phyloP scores from a whole-genome alignment of 2,888 invertebrate genomes.

The Apotomis betuletana region DNA sequence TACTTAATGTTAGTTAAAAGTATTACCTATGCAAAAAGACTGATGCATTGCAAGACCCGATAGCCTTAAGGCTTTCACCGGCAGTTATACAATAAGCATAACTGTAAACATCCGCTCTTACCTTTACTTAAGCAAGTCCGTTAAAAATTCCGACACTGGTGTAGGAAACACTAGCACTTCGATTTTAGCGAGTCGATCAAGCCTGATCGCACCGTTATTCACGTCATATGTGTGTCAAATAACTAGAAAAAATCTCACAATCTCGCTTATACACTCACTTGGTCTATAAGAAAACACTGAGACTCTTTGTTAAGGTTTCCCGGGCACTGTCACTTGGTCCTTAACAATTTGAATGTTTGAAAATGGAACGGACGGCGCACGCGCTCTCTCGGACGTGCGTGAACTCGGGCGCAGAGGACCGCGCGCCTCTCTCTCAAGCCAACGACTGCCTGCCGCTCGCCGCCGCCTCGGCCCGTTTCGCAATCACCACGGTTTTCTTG shows the following conservation, averaged over 20 bases:
- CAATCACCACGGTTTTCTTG: constrained; percentile 72
- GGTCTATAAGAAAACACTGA: constrained; percentile 27
- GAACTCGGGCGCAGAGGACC: constrained; percentile 55
- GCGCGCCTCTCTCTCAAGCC: constrained; percentile 70
- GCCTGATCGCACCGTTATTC: constrained; percentile 79
- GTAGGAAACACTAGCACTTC: constrained; percentile 79
- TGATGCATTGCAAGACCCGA: constrained; percentile 32
- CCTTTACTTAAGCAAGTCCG: constrained; percentile 80
- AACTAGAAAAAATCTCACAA: constrained; percentile 71
- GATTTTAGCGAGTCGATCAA: constrained; percentile 79
- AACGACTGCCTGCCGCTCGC: constrained; percentile 77
- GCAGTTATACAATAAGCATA: constrained; percentile 78
- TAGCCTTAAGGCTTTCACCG: constrained; percentile 62
- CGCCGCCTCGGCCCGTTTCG: constrained; percentile 68
- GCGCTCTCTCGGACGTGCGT: constrained; percentile 43
- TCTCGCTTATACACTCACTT: constrained; percentile 52
- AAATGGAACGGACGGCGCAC: constrained; percentile 46
- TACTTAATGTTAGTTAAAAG: background rate
- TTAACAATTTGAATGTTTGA: constrained; percentile 31
- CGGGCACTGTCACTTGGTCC: constrained; percentile 38
- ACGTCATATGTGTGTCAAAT: constrained; percentile 81
- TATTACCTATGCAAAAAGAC: constrained; percentile 3
- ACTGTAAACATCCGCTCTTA: constrained; percentile 81
- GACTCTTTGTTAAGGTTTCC: constrained; percentile 10
- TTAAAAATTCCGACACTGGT: constrained; percentile 78